Conservation (phyloP, 2,888 invertebrate genomes). For the Spilarctia lutea region DNA sequence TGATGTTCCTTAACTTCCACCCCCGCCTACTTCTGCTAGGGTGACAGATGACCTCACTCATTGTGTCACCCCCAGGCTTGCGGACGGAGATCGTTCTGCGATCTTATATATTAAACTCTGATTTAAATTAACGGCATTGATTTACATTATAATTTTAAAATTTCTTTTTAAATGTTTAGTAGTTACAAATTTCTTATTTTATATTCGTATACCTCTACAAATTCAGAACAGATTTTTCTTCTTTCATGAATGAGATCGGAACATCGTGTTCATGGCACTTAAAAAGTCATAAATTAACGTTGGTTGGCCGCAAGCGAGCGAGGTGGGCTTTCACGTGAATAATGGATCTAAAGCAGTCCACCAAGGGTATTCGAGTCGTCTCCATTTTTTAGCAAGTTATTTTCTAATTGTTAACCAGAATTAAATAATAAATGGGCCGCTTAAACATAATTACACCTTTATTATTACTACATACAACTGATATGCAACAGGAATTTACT, state of each 20-base stretch:
- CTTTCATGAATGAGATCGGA: conserved; percentile 61
- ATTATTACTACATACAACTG: too few species aligned
- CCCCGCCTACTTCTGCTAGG: too few species aligned
- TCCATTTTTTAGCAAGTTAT: conserved; percentile 45
- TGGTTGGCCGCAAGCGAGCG: conserved; percentile 60
- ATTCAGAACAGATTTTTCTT: conserved; percentile 52
- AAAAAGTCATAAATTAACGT: conserved; percentile 77
- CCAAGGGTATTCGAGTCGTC: conserved; percentile 50
- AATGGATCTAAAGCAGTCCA: conserved; percentile 62
- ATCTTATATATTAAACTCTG: neutral
- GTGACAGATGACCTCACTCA: too few species aligned
- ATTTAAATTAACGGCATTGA: neutral
- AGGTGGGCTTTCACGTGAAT: conserved; percentile 68
- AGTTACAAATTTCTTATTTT: conserved; percentile 28
- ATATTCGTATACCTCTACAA: conserved; percentile 37
- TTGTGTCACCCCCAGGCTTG: too few species aligned
- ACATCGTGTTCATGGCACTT: conserved; percentile 74
- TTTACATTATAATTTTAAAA: neutral
- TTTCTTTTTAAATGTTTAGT: neutral
- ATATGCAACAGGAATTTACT: too few species aligned
- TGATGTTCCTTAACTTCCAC: too few species aligned
- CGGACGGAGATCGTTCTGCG: too few species aligned
- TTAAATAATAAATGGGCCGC: neutral
- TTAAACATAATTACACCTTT: neutral
- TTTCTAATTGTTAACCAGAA: neutral